Conservation (phyloP, 1,140 invertebrate species). For the Diorhabda sublineata region DNA sequence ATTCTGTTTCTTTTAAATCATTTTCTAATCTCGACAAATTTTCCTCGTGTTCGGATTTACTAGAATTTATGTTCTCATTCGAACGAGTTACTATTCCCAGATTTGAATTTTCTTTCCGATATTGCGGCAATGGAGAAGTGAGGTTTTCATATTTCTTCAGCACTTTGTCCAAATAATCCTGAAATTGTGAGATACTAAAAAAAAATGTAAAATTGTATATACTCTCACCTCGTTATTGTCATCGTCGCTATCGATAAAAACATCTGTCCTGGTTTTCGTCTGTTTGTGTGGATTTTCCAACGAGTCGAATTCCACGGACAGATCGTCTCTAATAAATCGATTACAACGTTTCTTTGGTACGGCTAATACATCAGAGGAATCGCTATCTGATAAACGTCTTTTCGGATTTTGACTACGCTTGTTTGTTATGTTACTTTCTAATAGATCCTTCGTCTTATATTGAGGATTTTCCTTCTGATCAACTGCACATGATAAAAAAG, state of each 20-base stretch:
- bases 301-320: constrained; percentile 28
- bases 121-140: not conserved
- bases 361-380: constrained; percentile 17
- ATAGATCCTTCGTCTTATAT: too few species aligned
- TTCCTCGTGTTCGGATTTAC: not conserved
- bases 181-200: not conserved
- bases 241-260: constrained; percentile 20
- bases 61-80: too few species aligned
- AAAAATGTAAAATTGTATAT: too few species aligned
- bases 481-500: too few species aligned
- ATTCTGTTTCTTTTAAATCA: constrained; percentile 15
- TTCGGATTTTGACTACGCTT: not conserved
- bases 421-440: too few species aligned
- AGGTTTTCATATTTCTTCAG: constrained; percentile 26
- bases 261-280: not conserved
- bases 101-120: too few species aligned
- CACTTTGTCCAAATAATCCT: constrained; percentile 28
- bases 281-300: constrained; percentile 10
- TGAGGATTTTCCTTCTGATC: too few species aligned
- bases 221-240: constrained; percentile 29
- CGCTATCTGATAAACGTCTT: constrained; percentile 23
- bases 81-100: too few species aligned
- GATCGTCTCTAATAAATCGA: constrained; percentile 25
- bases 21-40: constrained; percentile 21
- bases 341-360: constrained; percentile 20